Evolutionary conservation across 2,888 invertebrate genomes (phyloP).

Genomic region (Parochlus steinenii): DNA sequence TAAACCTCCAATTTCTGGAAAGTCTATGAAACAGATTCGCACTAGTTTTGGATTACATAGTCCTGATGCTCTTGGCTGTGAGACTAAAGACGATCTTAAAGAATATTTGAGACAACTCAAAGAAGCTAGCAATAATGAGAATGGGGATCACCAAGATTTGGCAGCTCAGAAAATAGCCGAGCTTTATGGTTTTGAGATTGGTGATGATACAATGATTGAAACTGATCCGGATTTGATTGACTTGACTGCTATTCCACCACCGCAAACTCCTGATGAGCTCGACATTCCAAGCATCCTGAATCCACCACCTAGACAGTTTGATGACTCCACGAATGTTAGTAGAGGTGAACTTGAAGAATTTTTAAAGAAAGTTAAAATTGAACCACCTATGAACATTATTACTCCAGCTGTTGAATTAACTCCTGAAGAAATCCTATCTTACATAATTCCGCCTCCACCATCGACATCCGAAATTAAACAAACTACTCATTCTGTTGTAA

Average conservation of each 20-base stretch:
- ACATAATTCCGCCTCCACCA: conserved; percentile 68
- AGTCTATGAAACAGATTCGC: conserved; percentile 33
- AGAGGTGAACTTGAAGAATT: conserved; percentile 56
- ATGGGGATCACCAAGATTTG: conserved; percentile 29
- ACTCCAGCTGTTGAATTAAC: conserved; percentile 62
- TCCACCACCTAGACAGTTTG: conserved; percentile 59
- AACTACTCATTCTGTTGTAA: neutral
- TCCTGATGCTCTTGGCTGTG: conserved; percentile 44
- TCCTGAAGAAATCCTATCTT: conserved; percentile 69
- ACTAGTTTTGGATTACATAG: conserved; percentile 73
- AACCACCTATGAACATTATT: conserved; percentile 58
- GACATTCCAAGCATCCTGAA: conserved; percentile 54
- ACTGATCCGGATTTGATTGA: conserved; percentile 81
- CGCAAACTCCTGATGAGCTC: conserved; percentile 67
- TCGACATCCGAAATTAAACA: conserved; percentile 16
- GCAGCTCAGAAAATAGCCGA: conserved; percentile 29
- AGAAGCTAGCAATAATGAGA: conserved; percentile 38
- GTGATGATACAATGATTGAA: conserved; percentile 33
- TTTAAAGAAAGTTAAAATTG: conserved; percentile 64
- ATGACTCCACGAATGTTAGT: conserved; percentile 35
- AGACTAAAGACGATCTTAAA: conserved; percentile 43
- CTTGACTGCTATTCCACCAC: conserved; percentile 72
- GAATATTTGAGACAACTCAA: conserved; percentile 49
- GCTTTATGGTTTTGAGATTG: conserved; percentile 30
- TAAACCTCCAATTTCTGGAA: conserved; percentile 5